phyloP scores from a whole-genome alignment of 1,140 invertebrate genomes.

The Drosophila quadrilineata region DNA sequence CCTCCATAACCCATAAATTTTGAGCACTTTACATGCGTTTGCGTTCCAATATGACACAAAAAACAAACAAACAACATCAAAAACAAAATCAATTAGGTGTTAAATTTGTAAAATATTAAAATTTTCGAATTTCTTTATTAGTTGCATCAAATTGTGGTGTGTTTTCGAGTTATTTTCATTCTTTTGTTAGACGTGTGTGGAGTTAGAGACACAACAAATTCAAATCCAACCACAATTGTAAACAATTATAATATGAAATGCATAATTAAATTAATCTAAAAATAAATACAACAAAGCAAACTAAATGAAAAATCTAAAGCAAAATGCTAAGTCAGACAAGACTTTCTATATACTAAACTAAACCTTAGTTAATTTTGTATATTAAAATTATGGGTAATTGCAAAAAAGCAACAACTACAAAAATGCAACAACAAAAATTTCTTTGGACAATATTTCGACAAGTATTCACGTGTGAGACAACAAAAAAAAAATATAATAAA shows the following conservation, averaged over 20 bases:
- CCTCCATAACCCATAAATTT: background rate
- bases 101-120: slow-evolving; percentile 38
- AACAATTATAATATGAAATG: slow-evolving; percentile 51
- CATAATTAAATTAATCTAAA: slow-evolving; percentile 32
- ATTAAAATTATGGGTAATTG: slow-evolving; percentile 40
- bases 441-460: slow-evolving; percentile 77
- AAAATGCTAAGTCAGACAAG: background rate
- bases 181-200: slow-evolving; percentile 46
- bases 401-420: slow-evolving; percentile 24
- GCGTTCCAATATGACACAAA: slow-evolving; percentile 32
- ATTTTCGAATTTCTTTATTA: slow-evolving; percentile 28
- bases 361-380: slow-evolving; percentile 36
- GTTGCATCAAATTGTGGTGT: no score
- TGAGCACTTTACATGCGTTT: slow-evolving; percentile 60
- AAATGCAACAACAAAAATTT: slow-evolving; percentile 63
- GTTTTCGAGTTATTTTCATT: slow-evolving; percentile 5
- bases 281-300: slow-evolving; percentile 3
- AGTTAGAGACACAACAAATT: slow-evolving; percentile 33
- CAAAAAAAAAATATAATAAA: slow-evolving; percentile 4
- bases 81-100: slow-evolving; percentile 40
- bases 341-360: no score
- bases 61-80: slow-evolving; percentile 19
- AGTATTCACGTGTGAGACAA: slow-evolving; percentile 69
- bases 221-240: slow-evolving; percentile 43
- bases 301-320: slow-evolving; percentile 11